Percentiles rank a stretch among this genome's conserved stretches.
phyloP scores from a whole-genome alignment of 2,797 vertebrate genomes.

The Morelia viridis region DNA sequence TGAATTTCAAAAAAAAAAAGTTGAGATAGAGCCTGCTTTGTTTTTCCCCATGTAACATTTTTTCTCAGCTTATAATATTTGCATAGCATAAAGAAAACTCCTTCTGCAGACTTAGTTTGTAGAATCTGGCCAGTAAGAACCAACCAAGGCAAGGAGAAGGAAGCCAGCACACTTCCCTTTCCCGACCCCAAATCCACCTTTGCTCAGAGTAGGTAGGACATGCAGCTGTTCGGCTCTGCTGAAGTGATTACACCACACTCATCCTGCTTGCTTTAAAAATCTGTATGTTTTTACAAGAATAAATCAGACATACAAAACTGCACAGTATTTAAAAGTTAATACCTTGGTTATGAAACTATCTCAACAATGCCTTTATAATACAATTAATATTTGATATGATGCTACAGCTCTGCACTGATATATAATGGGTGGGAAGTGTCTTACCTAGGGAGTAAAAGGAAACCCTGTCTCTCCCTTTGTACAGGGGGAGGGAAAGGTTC shows the following conservation, averaged over 20 bases:
- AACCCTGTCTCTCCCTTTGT: no score
- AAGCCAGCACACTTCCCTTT: background rate
- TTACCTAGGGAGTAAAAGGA: no score
- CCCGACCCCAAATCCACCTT: background rate
- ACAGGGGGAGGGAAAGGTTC: background rate
- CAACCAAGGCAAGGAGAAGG: background rate
- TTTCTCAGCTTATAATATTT: background rate
- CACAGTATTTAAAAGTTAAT: background rate
- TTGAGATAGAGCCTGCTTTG: background rate
- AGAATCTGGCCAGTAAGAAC: background rate
- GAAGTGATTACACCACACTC: background rate
- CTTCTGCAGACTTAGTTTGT: background rate
- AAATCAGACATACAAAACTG: background rate
- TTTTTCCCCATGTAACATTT: background rate
- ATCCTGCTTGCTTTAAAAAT: background rate
- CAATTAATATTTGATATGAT: background rate
- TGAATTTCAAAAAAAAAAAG: background rate
- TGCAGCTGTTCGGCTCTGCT: background rate
- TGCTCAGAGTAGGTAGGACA: background rate
- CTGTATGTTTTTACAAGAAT: constrained; percentile 11
- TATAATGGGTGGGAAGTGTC: background rate
- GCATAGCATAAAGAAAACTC: background rate
- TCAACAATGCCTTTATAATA: background rate
- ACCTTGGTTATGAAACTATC: background rate
- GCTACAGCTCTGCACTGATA: background rate